A percentile compares a stretch with the other conserved stretches of the same genome.
These are phyloP conservation scores for Pandemis corylana DNA, from an alignment of 2,888 invertebrate species.

Conservation along the genomic window DNA sequence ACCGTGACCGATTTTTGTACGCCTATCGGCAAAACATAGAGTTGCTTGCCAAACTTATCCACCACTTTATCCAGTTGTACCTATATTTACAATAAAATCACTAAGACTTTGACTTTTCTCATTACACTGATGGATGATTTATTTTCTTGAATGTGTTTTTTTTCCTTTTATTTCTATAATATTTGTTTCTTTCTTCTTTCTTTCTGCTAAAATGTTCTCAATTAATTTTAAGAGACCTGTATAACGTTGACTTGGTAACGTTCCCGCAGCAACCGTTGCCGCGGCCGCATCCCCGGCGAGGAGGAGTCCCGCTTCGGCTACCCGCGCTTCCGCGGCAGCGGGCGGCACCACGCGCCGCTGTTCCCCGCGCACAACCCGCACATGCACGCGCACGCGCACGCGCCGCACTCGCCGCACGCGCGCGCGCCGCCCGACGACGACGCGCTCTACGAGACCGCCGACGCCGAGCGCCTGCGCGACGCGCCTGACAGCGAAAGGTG, in stretches of 20 bases:
- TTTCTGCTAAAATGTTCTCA: no score
- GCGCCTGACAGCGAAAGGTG: conserved; percentile 96
- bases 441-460: conserved; percentile 94
- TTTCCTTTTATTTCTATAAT: no score
- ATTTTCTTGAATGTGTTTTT: no score
- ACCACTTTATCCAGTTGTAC: no score
- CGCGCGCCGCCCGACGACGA: conserved; percentile 88
- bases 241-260: not conserved
- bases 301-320: conserved; percentile 91
- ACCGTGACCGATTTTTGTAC: no score
- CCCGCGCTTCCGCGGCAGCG: conserved; percentile 86
- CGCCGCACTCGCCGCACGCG: conserved; percentile 72
- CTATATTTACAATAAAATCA: no score
- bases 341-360: conserved; percentile 71
- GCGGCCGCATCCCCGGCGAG: conserved; percentile 79
- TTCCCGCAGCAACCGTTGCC: conserved; percentile 84
- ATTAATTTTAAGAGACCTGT: no score
- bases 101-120: no score
- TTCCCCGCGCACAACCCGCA: conserved; percentile 66
- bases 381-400: conserved; percentile 70
- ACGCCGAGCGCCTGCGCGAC: conserved; percentile 89
- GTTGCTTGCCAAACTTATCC: no score
- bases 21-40: no score
- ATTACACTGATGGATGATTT: no score
- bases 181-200: no score